Conservation (phyloP, 2,888 invertebrate genomes). For the Tiliacea citrago region DNA sequence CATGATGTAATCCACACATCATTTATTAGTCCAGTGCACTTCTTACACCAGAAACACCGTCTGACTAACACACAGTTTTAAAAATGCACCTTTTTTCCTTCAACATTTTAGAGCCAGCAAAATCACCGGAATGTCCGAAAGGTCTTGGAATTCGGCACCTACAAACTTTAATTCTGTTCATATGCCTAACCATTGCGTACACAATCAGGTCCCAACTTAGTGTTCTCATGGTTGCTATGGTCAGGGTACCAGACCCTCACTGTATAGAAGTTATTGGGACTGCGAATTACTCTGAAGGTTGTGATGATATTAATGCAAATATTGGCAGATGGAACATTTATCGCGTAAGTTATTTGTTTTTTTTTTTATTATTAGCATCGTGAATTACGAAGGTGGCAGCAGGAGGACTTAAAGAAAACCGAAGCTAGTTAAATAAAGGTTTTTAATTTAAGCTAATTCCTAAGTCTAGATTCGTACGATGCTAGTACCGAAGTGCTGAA, state of each 20-base stretch:
- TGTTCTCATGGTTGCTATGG: constrained; percentile 84
- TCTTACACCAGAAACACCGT: background rate
- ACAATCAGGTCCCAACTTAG: constrained; percentile 76
- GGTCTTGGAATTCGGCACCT: constrained; percentile 79
- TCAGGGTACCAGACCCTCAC: constrained; percentile 45
- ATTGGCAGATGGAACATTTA: constrained; percentile 68
- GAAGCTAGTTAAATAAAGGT: too few species aligned
- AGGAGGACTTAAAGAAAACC: too few species aligned
- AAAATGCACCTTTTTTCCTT: constrained; percentile 33
- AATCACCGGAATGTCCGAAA: constrained; percentile 60
- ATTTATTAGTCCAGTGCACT: background rate
- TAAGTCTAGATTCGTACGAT: too few species aligned
- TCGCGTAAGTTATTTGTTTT: constrained; percentile 71
- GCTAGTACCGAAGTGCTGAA: too few species aligned
- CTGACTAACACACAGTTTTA: background rate
- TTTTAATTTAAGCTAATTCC: too few species aligned
- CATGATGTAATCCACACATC: background rate
- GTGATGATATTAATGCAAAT: constrained; percentile 28
- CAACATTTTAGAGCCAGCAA: constrained; percentile 43
- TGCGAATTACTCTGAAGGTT: constrained; percentile 18
- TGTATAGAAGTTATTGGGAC: constrained; percentile 36
- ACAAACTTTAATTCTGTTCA: constrained; percentile 77
- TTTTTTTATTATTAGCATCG: constrained; percentile 21
- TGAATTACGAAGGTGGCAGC: too few species aligned
- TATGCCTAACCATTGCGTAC: constrained; percentile 73